Evolutionary conservation across 2,888 invertebrate genomes (phyloP).

Genomic region (Calliscelio sp.): DNA sequence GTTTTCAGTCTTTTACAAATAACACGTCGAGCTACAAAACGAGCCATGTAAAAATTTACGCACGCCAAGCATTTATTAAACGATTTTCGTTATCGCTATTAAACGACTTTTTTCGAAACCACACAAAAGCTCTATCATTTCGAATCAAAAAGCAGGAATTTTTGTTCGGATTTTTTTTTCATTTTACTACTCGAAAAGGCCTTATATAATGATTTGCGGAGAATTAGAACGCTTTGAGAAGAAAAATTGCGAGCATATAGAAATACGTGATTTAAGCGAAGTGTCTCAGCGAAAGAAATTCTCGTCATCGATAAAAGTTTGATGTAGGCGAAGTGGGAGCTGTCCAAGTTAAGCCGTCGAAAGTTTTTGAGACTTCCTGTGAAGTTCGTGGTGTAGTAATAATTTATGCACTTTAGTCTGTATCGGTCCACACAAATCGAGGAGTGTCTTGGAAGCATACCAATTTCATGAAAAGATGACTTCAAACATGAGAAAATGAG

Average conservation of each 20-base stretch:
- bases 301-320: constrained; percentile 81
- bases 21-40: not conserved
- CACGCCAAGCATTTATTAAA: constrained; percentile 10
- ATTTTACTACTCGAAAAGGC: too few species aligned
- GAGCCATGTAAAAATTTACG: constrained; percentile 3
- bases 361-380: constrained; percentile 69
- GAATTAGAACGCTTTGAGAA: constrained; percentile 32
- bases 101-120: not conserved
- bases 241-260: constrained; percentile 56
- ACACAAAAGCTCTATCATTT: not conserved
- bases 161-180: too few species aligned
- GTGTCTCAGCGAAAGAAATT: constrained; percentile 72
- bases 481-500: constrained; percentile 60
- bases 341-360: constrained; percentile 70
- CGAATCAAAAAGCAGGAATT: not conserved
- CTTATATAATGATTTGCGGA: not conserved
- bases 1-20: constrained; percentile 22
- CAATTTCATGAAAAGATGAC: constrained; percentile 64
- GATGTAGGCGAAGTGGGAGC: constrained; percentile 73
- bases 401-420: constrained; percentile 83
- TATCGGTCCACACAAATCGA: constrained; percentile 74
- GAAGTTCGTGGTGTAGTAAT: constrained; percentile 80
- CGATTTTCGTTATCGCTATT: not conserved
- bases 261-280: constrained; percentile 64
- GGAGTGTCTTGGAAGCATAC: constrained; percentile 60